Evolutionary conservation across 2,888 invertebrate species (phyloP).

Genomic region (Tuberolachnus salignus): DNA sequence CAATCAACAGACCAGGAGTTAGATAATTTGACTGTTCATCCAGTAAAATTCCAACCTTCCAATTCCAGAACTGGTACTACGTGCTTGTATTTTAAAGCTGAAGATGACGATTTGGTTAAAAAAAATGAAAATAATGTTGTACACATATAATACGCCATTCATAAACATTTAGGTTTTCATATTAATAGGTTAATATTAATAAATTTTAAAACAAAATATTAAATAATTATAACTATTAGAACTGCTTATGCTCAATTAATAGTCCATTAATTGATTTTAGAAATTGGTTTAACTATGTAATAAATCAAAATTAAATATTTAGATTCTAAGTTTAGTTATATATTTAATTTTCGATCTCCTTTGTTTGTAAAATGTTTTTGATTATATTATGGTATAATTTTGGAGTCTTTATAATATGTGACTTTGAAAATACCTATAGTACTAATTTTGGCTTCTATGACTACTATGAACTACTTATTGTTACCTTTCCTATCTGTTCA

Average conservation of each 20-base stretch:
- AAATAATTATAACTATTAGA: conserved; percentile 24
- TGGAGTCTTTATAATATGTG: neutral
- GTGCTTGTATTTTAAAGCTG: conserved; percentile 29
- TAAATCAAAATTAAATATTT: conserved; percentile 15
- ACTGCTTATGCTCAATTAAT: conserved; percentile 41
- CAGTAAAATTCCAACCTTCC: conserved; percentile 12
- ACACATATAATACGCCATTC: conserved; percentile 1
- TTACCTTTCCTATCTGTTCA: neutral
- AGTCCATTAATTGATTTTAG: neutral
- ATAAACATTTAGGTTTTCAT: neutral
- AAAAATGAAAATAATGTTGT: conserved; percentile 23
- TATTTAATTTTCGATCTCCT: conserved; percentile 34
- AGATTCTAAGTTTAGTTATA: neutral
- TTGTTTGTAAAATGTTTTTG: neutral
- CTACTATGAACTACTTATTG: neutral
- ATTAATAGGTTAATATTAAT: too few relatives aligned
- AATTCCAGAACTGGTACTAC: conserved; percentile 25
- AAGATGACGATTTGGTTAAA: conserved; percentile 17
- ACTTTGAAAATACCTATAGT: neutral
- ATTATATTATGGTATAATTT: neutral
- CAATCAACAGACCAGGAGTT: conserved; percentile 35
- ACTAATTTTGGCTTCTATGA: conserved; percentile 3
- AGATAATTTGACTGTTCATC: conserved; percentile 26
- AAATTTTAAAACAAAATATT: neutral
- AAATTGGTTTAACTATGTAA: neutral